A percentile compares a stretch with the other conserved stretches of the same genome.
phyloP scores from a whole-genome alignment of 2,113 vertebrate species.

The Tyrannus savana region DNA sequence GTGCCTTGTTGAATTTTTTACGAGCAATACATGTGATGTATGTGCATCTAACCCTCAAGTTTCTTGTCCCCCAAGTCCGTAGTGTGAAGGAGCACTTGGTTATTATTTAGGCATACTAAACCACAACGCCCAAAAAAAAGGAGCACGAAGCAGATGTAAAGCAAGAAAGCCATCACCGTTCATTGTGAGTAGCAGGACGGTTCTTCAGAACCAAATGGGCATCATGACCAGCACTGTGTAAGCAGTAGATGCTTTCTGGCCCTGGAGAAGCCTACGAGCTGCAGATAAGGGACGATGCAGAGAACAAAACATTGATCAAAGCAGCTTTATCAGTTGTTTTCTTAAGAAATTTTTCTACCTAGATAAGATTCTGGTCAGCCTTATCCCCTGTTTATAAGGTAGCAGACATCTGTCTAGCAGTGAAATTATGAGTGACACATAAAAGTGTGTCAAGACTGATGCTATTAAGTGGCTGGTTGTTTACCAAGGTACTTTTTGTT shows the following conservation, averaged over 20 bases:
- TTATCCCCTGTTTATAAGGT: neutral
- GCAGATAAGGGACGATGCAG: neutral
- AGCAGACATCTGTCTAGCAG: neutral
- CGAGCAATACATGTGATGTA: rapidly evolving
- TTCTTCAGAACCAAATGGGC: neutral
- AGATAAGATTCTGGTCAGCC: neutral
- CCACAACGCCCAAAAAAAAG: neutral
- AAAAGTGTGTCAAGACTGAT: neutral
- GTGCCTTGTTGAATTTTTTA: neutral
- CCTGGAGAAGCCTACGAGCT: neutral
- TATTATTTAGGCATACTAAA: neutral
- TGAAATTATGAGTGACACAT: neutral
- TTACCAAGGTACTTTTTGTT: neutral
- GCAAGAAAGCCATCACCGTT: neutral
- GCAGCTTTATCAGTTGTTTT: neutral
- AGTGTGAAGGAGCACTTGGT: neutral
- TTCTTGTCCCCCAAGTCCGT: neutral
- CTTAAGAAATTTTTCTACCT: neutral
- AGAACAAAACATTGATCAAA: neutral
- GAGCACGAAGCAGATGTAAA: neutral
- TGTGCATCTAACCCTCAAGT: neutral
- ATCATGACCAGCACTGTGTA: rapidly evolving
- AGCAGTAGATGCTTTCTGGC: neutral
- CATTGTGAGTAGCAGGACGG: neutral
- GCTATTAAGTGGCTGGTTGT: neutral